These are phyloP conservation scores for Zaprionus camerounensis DNA, from an alignment of 1,140 invertebrate genomes.

Conservation along the genomic window DNA sequence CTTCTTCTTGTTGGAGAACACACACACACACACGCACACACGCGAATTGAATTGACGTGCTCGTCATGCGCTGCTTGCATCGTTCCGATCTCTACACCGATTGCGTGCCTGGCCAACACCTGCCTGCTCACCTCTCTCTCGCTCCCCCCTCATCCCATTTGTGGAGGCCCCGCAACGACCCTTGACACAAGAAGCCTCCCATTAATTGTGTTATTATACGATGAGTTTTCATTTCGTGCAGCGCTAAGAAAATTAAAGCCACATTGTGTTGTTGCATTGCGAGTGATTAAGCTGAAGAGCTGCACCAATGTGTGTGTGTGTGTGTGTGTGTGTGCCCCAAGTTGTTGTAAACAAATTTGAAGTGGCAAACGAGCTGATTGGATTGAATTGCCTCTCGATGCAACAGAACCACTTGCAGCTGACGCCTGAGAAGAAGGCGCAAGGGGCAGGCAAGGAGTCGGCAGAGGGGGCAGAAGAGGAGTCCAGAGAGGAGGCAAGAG, in stretches of 20 bases:
- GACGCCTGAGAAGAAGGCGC: slow-evolving; percentile 16
- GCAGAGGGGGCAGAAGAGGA: background rate
- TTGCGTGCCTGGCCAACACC: slow-evolving; percentile 24
- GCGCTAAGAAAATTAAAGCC: slow-evolving; percentile 65
- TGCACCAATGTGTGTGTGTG: slow-evolving; percentile 41
- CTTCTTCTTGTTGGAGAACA: background rate
- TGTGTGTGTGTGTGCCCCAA: slow-evolving; percentile 32
- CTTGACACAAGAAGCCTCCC: slow-evolving; percentile 44
- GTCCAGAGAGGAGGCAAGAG: background rate
- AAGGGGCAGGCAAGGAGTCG: background rate
- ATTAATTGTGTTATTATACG: slow-evolving; percentile 73
- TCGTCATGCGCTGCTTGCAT: slow-evolving; percentile 9
- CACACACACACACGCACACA: slow-evolving; percentile 2
- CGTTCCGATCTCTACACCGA: background rate
- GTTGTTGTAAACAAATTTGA: slow-evolving; percentile 76
- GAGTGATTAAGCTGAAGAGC: slow-evolving; percentile 59
- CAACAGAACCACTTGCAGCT: slow-evolving; percentile 28
- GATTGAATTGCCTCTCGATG: slow-evolving; percentile 49
- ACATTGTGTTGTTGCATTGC: slow-evolving; percentile 57
- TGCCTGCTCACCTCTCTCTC: slow-evolving; percentile 16
- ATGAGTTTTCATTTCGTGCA: slow-evolving; percentile 70
- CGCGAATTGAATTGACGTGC: slow-evolving; percentile 23
- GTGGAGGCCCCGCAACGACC: slow-evolving; percentile 4
- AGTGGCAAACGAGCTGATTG: slow-evolving; percentile 63
- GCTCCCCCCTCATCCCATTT: too few species aligned